phyloP scores from a whole-genome alignment of 2,797 vertebrate species.

The Phyllotis vaccarum region DNA sequence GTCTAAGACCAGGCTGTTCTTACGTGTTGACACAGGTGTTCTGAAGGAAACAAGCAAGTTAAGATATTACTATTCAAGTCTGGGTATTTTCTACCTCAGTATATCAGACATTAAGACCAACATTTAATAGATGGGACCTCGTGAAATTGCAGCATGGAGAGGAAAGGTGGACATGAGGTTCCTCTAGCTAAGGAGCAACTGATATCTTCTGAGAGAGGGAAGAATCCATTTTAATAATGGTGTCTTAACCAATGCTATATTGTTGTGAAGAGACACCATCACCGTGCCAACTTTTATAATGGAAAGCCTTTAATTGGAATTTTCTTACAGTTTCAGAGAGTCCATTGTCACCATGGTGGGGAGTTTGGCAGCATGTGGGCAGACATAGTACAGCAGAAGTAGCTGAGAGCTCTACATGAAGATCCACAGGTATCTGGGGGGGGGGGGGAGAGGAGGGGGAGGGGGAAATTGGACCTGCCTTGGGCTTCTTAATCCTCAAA shows the following conservation, averaged over 20 bases:
- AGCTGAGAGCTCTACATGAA: not conserved
- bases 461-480: not conserved
- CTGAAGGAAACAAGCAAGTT: conserved; percentile 3
- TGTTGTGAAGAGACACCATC: not conserved
- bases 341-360: not conserved
- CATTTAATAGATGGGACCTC: not conserved
- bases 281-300: not conserved
- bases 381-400: not conserved
- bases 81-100: not conserved
- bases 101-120: not conserved
- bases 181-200: not conserved
- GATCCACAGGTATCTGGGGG: not conserved
- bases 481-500: not conserved
- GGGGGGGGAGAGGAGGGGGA: not conserved
- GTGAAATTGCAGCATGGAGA: not conserved
- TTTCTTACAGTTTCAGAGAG: not conserved
- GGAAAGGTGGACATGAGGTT: not conserved
- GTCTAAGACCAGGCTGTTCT: not conserved
- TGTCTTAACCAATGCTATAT: too few species aligned
- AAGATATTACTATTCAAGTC: not conserved
- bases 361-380: too few species aligned
- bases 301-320: not conserved
- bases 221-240: not conserved
- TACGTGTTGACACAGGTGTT: not conserved
- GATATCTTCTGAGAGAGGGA: too few species aligned